These are phyloP conservation scores for Xiphophorus hellerii DNA, from an alignment of 2,113 vertebrate species.

Conservation along the genomic window DNA sequence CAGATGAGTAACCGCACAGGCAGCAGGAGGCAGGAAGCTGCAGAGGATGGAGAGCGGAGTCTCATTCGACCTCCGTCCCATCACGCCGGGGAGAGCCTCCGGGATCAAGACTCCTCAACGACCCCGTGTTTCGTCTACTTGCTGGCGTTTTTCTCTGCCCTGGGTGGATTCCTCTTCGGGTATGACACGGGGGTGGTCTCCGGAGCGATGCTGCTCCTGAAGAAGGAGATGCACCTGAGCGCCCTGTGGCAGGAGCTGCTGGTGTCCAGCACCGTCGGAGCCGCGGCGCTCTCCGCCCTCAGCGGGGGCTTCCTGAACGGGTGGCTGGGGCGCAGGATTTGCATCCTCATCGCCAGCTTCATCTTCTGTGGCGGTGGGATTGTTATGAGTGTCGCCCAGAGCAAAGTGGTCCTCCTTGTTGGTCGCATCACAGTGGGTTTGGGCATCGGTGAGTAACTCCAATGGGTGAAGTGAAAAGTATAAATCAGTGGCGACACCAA, in stretches of 20 bases:
- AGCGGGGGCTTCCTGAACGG: constrained; percentile 87
- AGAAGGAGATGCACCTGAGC: constrained; percentile 89
- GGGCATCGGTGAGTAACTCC: constrained; percentile 88
- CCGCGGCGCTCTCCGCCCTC: constrained; percentile 89
- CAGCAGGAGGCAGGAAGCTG: constrained; percentile 75
- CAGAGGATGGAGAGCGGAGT: constrained; percentile 82
- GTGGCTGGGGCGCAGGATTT: constrained; percentile 84
- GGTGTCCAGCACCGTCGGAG: constrained; percentile 92
- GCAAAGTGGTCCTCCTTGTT: constrained; percentile 87
- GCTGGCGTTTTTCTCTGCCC: constrained; percentile 86
- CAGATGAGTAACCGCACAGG: constrained; percentile 82
- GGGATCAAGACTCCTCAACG: constrained; percentile 69
- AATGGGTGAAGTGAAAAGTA: no score
- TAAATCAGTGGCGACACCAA: no score
- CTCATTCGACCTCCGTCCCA: constrained; percentile 71
- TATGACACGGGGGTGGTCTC: constrained; percentile 98
- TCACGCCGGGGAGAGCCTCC: constrained; percentile 65
- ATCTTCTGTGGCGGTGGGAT: constrained; percentile 86
- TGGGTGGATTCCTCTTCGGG: constrained; percentile 96
- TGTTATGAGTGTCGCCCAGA: constrained; percentile 80
- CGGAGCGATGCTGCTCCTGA: constrained; percentile 94
- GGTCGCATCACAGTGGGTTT: constrained; percentile 90
- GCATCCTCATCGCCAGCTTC: constrained; percentile 90
- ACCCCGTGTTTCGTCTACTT: constrained; percentile 83
- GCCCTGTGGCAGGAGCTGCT: constrained; percentile 95